Evolutionary conservation across 1,140 invertebrate genomes (phyloP).

Genomic region (Zaprionus tsacasi): DNA sequence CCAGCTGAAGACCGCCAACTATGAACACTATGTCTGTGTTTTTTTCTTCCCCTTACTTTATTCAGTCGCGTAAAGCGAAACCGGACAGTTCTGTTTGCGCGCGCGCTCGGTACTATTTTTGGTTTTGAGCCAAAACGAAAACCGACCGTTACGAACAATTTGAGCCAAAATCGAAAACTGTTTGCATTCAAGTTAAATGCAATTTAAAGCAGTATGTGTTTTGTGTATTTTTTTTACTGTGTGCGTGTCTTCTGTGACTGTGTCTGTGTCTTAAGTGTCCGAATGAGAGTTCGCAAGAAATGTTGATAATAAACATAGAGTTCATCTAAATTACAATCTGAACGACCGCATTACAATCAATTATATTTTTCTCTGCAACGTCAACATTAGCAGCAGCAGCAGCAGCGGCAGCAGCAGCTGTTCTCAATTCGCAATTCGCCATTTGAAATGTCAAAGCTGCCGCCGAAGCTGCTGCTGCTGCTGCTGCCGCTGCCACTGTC

Average conservation of each 20-base stretch:
- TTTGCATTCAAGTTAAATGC: constrained; percentile 11
- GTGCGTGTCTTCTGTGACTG: not conserved
- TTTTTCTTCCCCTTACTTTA: constrained; percentile 18
- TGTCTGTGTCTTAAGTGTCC: constrained; percentile 5
- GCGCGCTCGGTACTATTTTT: constrained; percentile 2
- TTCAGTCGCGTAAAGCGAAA: constrained; percentile 37
- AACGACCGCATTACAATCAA: constrained; percentile 41
- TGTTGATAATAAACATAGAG: constrained; percentile 16
- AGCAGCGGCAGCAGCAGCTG: not conserved
- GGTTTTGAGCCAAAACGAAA: not conserved
- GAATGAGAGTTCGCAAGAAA: constrained; percentile 1
- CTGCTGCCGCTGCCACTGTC: not conserved
- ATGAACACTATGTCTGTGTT: constrained; percentile 13
- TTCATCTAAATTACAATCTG: constrained; percentile 42
- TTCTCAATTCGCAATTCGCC: constrained; percentile 5
- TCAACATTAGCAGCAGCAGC: not conserved
- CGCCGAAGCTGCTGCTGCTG: not conserved
- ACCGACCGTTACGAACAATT: constrained; percentile 35
- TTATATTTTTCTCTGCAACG: constrained; percentile 21
- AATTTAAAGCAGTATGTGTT: constrained; percentile 25
- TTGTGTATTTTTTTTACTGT: constrained; percentile 23
- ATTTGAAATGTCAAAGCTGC: constrained; percentile 41
- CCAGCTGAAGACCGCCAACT: constrained; percentile 31
- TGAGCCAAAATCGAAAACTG: not conserved
- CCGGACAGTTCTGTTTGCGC: constrained; percentile 40